phyloP scores from a whole-genome alignment of 2,888 invertebrate species.

The Latrodectus elegans region DNA sequence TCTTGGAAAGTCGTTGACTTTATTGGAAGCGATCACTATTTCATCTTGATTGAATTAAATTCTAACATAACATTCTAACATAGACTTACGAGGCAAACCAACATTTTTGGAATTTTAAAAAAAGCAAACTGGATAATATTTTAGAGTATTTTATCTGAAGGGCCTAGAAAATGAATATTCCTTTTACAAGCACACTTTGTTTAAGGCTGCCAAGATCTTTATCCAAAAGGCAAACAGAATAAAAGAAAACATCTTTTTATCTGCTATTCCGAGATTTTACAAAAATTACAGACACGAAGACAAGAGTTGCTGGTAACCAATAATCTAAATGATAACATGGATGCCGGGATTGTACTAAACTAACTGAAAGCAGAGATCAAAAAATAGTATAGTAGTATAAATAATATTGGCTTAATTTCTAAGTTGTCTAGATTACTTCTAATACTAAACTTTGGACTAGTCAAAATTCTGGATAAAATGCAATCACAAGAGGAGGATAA shows the following conservation, averaged over 20 bases:
- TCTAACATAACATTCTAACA: no score
- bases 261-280: slow-evolving; percentile 3
- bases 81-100: not conserved
- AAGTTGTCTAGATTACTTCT: slow-evolving; percentile 5
- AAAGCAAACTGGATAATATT: slow-evolving; percentile 11
- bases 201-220: not conserved
- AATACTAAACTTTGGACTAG: slow-evolving; percentile 19
- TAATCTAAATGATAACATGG: not conserved
- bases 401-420: not conserved
- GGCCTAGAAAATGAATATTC: not conserved
- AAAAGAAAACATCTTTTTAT: not conserved
- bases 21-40: slow-evolving; percentile 20
- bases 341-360: slow-evolving; percentile 5
- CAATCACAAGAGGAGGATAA: slow-evolving; percentile 3
- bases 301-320: not conserved
- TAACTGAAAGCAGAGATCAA: no score
- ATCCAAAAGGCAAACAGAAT: slow-evolving; percentile 10
- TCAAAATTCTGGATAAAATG: not conserved
- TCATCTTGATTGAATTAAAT: slow-evolving; percentile 9
- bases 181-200: no score
- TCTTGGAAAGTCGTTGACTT: no score
- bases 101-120: slow-evolving; percentile 3
- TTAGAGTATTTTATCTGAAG: not conserved
- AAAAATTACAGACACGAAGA: not conserved
- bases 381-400: not conserved